Conservation (phyloP, 2,113 vertebrate genomes). For the Tenrec ecaudatus region DNA sequence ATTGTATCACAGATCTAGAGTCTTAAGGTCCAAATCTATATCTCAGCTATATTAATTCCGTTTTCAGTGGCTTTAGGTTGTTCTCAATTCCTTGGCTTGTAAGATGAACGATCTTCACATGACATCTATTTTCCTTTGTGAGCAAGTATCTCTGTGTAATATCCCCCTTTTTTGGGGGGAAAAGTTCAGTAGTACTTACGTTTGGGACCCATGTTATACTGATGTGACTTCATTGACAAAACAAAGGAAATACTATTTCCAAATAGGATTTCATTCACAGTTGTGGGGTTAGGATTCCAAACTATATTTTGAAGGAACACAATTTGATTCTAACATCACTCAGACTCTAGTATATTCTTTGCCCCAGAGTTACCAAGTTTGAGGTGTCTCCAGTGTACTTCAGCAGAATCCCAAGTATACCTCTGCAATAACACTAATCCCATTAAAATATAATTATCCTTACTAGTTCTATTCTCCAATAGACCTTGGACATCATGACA, state of each 20-base stretch:
- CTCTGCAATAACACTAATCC: neutral
- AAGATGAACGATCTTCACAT: no score
- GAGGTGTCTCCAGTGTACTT: neutral
- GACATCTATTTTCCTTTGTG: no score
- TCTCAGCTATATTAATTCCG: no score
- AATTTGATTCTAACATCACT: neutral
- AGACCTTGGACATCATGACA: neutral
- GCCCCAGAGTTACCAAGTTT: neutral
- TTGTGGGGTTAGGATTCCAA: neutral
- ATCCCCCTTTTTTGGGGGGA: no score
- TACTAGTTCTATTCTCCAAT: neutral
- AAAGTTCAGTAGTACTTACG: neutral
- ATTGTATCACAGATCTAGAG: no score
- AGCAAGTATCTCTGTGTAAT: no score
- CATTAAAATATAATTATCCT: neutral
- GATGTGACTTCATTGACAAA: neutral
- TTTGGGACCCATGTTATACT: neutral
- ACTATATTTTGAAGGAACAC: neutral
- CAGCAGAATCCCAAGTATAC: neutral
- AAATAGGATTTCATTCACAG: neutral
- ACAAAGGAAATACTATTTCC: neutral
- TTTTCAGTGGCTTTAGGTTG: no score
- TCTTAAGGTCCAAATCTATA: no score
- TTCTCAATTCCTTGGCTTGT: no score
- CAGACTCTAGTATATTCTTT: neutral